A percentile compares a stretch with the other conserved stretches of the same genome.
These are phyloP conservation scores for Microvelia longipes DNA, from an alignment of 1,140 invertebrate species.

Conservation along the genomic window DNA sequence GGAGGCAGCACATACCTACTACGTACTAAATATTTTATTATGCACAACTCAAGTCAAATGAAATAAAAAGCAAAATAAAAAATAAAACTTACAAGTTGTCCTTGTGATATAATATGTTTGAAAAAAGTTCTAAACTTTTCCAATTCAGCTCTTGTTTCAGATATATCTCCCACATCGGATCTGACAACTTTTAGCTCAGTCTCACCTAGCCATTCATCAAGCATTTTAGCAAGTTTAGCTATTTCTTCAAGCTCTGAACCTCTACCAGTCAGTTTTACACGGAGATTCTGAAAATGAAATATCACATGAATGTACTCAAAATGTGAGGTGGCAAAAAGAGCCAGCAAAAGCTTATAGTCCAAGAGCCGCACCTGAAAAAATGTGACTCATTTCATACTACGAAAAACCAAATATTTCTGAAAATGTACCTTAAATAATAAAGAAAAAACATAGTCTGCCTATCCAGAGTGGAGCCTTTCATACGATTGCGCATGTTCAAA, in stretches of 20 bases:
- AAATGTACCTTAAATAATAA: too few relatives aligned
- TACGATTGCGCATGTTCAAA: too few relatives aligned
- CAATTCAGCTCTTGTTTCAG: conserved; percentile 72
- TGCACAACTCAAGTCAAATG: too few relatives aligned
- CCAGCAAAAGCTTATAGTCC: neutral
- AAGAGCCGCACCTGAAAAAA: too few relatives aligned
- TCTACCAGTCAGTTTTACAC: conserved; percentile 51
- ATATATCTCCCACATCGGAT: conserved; percentile 59
- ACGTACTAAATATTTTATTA: too few relatives aligned
- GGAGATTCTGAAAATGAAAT: conserved; percentile 40
- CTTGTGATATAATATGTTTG: conserved; percentile 58
- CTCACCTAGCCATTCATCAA: conserved; percentile 73
- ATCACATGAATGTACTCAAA: neutral
- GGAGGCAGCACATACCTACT: too few relatives aligned
- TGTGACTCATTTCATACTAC: too few relatives aligned
- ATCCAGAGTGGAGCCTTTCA: too few relatives aligned
- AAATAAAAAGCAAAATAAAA: too few relatives aligned
- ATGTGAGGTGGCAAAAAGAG: neutral
- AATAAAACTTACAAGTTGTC: conserved; percentile 35
- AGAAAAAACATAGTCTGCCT: too few relatives aligned
- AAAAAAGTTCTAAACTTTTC: conserved; percentile 66
- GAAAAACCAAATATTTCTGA: too few relatives aligned
- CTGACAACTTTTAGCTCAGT: conserved; percentile 63
- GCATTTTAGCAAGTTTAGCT: conserved; percentile 58
- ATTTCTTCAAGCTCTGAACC: conserved; percentile 67